A percentile compares a stretch with the other conserved stretches of the same genome.
phyloP scores from a whole-genome alignment of 2,113 vertebrate species.

The Muscicapa adusta region DNA sequence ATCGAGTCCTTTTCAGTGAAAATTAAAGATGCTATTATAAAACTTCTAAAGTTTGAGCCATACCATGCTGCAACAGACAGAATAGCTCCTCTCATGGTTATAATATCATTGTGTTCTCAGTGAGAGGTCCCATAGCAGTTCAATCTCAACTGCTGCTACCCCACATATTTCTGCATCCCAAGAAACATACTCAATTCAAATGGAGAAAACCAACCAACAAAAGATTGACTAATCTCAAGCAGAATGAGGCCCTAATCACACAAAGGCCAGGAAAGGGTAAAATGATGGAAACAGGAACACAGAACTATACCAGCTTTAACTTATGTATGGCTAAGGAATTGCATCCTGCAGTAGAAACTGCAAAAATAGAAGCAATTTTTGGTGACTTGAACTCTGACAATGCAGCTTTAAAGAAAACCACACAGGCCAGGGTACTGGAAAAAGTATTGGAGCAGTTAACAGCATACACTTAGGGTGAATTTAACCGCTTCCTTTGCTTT shows the following conservation, averaged over 20 bases:
- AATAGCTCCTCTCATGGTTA: neutral
- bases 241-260: neutral
- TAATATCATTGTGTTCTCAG: neutral
- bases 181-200: neutral
- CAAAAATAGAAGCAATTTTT: neutral
- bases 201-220: neutral
- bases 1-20: neutral
- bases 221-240: neutral
- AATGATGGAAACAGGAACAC: neutral
- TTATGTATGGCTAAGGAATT: neutral
- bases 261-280: neutral
- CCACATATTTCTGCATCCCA: neutral
- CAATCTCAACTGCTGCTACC: neutral
- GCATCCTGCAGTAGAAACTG: neutral
- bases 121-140: neutral
- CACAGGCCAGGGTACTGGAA: neutral
- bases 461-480: neutral
- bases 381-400: neutral
- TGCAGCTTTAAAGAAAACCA: neutral
- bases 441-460: neutral
- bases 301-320: neutral
- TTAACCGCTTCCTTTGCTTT: neutral
- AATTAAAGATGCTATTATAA: neutral
- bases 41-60: neutral
- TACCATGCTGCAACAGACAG: neutral